phyloP scores from a whole-genome alignment of 2,797 vertebrate species.

The Lepilemur septentrionalis region DNA sequence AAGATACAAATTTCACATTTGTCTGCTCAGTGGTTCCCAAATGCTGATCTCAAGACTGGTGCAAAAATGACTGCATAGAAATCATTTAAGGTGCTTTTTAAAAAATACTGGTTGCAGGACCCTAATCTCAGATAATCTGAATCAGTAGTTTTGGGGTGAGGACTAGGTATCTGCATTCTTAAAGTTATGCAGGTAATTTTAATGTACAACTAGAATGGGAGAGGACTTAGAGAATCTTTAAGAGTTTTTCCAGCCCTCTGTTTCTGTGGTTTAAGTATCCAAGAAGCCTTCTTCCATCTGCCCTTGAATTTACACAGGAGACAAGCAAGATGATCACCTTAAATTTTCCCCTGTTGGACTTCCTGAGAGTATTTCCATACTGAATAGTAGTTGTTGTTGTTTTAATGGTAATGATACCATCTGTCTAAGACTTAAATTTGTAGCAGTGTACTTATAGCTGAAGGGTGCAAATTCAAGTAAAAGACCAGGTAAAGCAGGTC shows the following conservation, averaged over 20 bases:
- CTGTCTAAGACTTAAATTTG: not conserved
- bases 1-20: slow-evolving; percentile 32
- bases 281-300: not conserved
- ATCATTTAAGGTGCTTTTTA: not conserved
- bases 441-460: not conserved
- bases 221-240: not conserved
- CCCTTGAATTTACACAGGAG: not conserved
- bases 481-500: not conserved
- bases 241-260: not conserved
- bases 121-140: not conserved
- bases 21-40: slow-evolving; percentile 18
- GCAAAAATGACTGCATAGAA: not conserved
- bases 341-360: not conserved
- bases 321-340: not conserved
- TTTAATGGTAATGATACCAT: not conserved
- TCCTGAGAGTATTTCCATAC: not conserved
- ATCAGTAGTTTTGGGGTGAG: not conserved
- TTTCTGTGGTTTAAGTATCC: slow-evolving; percentile 16
- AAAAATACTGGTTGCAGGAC: not conserved
- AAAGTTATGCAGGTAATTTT: not conserved
- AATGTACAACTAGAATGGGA: not conserved
- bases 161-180: not conserved
- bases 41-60: not conserved
- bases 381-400: not conserved
- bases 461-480: slow-evolving; percentile 8